A percentile compares a stretch with the other conserved stretches of the same genome.
These are phyloP conservation scores for Ictidomys tridecemlineatus DNA, from an alignment of 2,113 vertebrate genomes.

Conservation along the genomic window DNA sequence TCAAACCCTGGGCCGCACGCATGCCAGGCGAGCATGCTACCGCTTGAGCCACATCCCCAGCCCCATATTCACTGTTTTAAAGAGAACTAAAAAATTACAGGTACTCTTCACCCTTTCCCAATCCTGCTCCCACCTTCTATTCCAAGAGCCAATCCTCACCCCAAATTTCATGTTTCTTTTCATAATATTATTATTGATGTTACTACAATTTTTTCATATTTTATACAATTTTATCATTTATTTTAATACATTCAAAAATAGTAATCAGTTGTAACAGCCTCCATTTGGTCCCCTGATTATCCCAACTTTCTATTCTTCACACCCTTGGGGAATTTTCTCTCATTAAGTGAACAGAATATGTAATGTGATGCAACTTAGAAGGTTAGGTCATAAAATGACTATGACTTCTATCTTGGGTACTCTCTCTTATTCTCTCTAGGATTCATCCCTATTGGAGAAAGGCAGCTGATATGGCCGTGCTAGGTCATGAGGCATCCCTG, in stretches of 20 bases:
- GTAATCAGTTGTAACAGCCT: not conserved
- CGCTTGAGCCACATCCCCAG: too few species aligned
- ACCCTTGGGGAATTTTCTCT: too few species aligned
- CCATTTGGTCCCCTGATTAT: not conserved
- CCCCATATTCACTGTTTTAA: not conserved
- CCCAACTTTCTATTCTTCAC: not conserved
- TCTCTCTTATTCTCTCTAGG: not conserved
- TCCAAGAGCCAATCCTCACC: not conserved
- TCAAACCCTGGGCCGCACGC: too few species aligned
- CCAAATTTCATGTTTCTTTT: not conserved
- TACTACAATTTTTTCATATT: not conserved
- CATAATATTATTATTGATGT: not conserved
- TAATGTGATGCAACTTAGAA: not conserved
- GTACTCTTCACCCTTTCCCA: not conserved
- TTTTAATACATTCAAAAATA: conserved; percentile 12
- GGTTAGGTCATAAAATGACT: not conserved
- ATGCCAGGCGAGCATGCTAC: too few species aligned
- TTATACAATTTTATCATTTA: not conserved
- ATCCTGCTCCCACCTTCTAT: not conserved
- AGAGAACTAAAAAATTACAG: conserved; percentile 13
- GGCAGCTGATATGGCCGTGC: not conserved
- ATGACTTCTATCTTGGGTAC: not conserved
- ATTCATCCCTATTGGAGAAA: not conserved
- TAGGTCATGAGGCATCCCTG: not conserved
- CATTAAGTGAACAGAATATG: not conserved